These are phyloP conservation scores for Caenorhabditis becei DNA, from an alignment of 2,888 invertebrate species.

Conservation along the genomic window DNA sequence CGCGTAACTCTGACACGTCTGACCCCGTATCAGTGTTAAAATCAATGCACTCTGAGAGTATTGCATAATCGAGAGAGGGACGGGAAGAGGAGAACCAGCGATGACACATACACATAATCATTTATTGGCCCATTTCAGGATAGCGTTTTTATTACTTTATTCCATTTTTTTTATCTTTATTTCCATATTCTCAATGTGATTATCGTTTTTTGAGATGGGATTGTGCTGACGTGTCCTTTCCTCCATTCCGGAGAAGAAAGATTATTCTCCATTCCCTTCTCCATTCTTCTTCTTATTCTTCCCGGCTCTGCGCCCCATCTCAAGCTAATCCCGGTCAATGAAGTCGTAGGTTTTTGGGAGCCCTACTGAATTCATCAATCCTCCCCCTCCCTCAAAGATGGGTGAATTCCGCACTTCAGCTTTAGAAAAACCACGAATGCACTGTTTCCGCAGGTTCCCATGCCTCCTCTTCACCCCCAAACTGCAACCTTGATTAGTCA, in stretches of 20 bases:
- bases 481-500: not conserved
- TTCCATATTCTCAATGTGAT: not conserved
- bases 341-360: not conserved
- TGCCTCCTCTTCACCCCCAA: not conserved
- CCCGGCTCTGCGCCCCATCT: not conserved
- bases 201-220: conserved; percentile 7
- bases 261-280: not conserved
- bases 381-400: too few species aligned
- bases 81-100: not conserved
- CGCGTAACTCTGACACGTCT: not conserved
- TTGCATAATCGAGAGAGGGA: conserved; percentile 28
- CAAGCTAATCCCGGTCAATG: not conserved
- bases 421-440: too few species aligned
- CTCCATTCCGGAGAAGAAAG: not conserved
- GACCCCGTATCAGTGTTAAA: conserved; percentile 8
- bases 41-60: not conserved
- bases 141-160: conserved; percentile 15
- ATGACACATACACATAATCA: conserved; percentile 9
- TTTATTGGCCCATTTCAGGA: conserved; percentile 25
- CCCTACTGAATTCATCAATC: too few species aligned
- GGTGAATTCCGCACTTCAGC: too few species aligned
- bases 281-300: not conserved
- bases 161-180: not conserved
- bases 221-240: not conserved
- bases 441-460: not conserved